Evolutionary conservation across 1,140 invertebrate genomes (phyloP).

Genomic region (Arctopsyche grandis): DNA sequence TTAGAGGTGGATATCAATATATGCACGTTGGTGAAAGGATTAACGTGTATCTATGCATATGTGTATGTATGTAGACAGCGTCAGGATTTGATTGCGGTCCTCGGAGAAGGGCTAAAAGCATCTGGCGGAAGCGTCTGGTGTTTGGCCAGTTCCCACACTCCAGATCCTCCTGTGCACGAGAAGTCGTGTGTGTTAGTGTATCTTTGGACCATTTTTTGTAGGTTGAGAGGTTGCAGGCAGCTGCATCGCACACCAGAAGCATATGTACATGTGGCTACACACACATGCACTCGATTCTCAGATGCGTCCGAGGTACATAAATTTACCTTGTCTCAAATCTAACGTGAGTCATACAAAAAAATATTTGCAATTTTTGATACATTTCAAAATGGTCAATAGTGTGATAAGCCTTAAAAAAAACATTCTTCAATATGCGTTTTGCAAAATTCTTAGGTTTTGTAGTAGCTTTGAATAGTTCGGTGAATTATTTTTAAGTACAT

Average conservation of each 20-base stretch:
- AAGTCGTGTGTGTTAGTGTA: neutral
- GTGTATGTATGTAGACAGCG: no score
- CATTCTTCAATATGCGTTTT: no score
- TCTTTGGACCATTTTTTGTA: slow-evolving; percentile 36
- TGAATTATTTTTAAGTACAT: no score
- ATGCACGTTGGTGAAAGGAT: no score
- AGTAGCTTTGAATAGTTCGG: no score
- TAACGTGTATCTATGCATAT: no score
- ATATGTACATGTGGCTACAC: neutral
- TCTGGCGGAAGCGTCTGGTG: slow-evolving; percentile 38
- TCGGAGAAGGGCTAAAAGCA: neutral
- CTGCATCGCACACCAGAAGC: slow-evolving; percentile 7
- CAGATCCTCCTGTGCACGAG: neutral
- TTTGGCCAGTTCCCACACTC: slow-evolving; percentile 32
- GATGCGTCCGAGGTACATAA: neutral
- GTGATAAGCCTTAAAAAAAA: no score
- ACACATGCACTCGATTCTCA: neutral
- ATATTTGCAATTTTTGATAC: slow-evolving; percentile 7
- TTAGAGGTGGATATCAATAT: no score
- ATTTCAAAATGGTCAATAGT: no score
- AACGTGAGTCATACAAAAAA: neutral
- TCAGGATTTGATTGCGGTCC: no score
- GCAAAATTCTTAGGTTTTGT: no score
- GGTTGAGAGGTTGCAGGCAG: slow-evolving; percentile 19
- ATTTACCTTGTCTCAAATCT: neutral